Conservation (phyloP, 2,797 vertebrate genomes). For the Tokudaia tokunoshimensis region DNA sequence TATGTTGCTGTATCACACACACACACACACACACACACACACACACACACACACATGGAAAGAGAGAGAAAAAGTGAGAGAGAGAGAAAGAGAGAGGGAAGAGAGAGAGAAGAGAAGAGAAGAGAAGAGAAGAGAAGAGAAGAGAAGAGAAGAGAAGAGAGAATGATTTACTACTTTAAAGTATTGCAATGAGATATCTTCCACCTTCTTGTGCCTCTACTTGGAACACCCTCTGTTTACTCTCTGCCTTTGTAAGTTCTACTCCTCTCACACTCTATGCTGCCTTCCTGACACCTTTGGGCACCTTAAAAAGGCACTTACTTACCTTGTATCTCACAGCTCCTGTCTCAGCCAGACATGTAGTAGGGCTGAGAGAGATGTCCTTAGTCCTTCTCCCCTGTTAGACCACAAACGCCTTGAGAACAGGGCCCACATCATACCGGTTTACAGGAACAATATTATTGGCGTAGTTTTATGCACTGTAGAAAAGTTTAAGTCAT, state of each 20-base stretch:
- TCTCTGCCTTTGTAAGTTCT: not conserved
- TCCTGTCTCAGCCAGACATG: not conserved
- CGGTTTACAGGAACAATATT: not conserved
- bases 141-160: not conserved
- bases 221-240: not conserved
- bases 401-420: slow-evolving; percentile 18
- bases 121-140: not conserved
- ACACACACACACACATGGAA: not conserved
- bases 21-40: not conserved
- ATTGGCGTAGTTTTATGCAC: not conserved
- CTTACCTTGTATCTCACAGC: not conserved
- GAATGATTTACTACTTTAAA: not conserved
- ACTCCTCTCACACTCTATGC: not conserved
- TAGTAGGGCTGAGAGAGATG: not conserved
- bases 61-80: not conserved
- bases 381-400: not conserved
- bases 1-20: not conserved
- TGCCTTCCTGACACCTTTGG: not conserved
- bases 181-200: not conserved
- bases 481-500: slow-evolving; percentile 46
- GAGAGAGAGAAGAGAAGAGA: not conserved
- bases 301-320: not conserved
- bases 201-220: not conserved
- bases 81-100: not conserved
- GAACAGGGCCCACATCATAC: not conserved